Percentiles rank a stretch among this genome's conserved stretches.
Evolutionary conservation across 2,113 vertebrate genomes (phyloP).

Genomic region (Channa maculata): DNA sequence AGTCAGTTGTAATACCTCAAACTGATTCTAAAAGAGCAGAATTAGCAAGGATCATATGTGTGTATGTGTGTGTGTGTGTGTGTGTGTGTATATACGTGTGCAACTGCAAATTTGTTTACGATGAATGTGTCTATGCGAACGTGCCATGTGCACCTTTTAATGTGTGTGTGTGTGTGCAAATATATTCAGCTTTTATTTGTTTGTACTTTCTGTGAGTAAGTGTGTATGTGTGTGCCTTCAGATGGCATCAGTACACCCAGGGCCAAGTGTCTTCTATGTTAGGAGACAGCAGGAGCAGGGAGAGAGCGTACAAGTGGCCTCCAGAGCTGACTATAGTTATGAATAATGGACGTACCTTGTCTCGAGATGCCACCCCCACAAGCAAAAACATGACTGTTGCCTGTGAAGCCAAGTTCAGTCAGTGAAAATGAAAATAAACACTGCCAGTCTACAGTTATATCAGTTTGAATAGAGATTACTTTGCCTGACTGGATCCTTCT

Average conservation of each 20-base stretch:
- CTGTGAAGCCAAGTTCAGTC: conserved; percentile 64
- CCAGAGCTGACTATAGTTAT: conserved; percentile 63
- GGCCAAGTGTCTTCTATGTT: conserved; percentile 53
- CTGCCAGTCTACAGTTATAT: conserved; percentile 66
- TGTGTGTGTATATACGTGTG: conserved; percentile 17
- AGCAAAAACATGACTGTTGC: conserved; percentile 60
- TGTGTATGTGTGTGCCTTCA: conserved; percentile 34
- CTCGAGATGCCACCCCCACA: conserved; percentile 51
- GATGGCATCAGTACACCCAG: conserved; percentile 52
- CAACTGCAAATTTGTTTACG: conserved; percentile 29
- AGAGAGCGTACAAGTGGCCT: conserved; percentile 50
- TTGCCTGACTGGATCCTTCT: conserved; percentile 66
- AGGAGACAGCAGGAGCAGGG: conserved; percentile 49
- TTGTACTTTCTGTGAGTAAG: conserved; percentile 1
- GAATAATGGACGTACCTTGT: conserved; percentile 73
- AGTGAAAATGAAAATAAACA: conserved; percentile 64
- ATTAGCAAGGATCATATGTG: conserved; percentile 60
- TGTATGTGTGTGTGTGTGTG: conserved; percentile 23
- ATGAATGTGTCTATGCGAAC: not conserved
- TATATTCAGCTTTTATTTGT: conserved; percentile 52
- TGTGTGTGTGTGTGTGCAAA: conserved; percentile 14
- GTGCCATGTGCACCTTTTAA: conserved; percentile 25
- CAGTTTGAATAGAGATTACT: conserved; percentile 64
- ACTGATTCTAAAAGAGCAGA: conserved; percentile 73
- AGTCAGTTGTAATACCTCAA: conserved; percentile 75